phyloP scores from a whole-genome alignment of 2,888 invertebrate species.

The Hymenopus coronatus region DNA sequence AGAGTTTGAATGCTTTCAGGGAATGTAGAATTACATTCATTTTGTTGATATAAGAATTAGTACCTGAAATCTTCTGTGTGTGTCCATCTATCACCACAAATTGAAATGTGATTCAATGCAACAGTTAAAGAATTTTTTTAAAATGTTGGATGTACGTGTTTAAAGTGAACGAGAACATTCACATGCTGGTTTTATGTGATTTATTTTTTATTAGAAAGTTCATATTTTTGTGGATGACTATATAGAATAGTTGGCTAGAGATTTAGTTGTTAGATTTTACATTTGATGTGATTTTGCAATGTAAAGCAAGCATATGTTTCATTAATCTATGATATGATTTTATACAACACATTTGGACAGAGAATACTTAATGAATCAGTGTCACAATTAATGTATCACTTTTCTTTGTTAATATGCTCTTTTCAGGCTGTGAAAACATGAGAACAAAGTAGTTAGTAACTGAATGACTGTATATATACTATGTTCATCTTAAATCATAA shows the following conservation, averaged over 20 bases:
- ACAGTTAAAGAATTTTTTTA: not conserved
- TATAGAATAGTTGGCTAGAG: not conserved
- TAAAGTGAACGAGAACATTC: not conserved
- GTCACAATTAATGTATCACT: not conserved
- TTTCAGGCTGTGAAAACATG: not conserved
- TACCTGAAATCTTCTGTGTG: not conserved
- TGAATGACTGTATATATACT: not conserved
- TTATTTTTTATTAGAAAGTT: not conserved
- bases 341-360: too few relatives aligned
- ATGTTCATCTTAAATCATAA: not conserved
- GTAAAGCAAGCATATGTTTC: not conserved
- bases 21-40: not conserved
- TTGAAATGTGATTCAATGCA: not conserved
- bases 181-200: not conserved
- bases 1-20: not conserved
- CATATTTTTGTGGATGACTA: not conserved
- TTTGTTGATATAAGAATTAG: not conserved
- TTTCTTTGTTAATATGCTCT: not conserved
- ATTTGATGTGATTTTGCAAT: not conserved
- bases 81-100: not conserved
- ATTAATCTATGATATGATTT: not conserved
- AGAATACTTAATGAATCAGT: not conserved
- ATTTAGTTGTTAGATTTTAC: not conserved
- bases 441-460: not conserved
- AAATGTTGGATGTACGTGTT: not conserved